phyloP scores from a whole-genome alignment of 2,888 invertebrate species.

The Cantharis nigra region DNA sequence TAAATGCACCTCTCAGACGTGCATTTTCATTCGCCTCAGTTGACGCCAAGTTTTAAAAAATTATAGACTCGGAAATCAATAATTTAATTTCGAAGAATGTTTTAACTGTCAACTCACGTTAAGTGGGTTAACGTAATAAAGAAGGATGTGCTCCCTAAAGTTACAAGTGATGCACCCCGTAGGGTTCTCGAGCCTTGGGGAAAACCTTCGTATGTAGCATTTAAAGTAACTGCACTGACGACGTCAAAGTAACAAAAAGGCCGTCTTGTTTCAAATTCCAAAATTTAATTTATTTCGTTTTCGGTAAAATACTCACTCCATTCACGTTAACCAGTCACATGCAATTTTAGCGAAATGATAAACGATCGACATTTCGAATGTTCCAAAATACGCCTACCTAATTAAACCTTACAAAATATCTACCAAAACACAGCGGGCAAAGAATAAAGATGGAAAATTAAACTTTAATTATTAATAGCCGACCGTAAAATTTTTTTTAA shows the following conservation, averaged over 20 bases:
- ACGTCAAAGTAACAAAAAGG: background rate
- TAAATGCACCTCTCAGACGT: background rate
- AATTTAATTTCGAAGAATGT: conserved; percentile 5
- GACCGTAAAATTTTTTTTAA: background rate
- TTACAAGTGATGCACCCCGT: background rate
- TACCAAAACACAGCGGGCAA: conserved; percentile 6
- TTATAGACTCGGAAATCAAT: background rate
- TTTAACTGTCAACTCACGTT: conserved; percentile 14
- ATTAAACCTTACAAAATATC: conserved; percentile 9
- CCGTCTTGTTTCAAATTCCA: background rate
- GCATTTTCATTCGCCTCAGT: background rate
- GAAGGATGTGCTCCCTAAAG: background rate
- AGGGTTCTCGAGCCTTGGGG: background rate
- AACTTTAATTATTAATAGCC: conserved; percentile 2
- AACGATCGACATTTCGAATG: conserved; percentile 1
- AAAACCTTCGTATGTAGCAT: conserved; percentile 1
- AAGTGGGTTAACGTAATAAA: conserved; percentile 4
- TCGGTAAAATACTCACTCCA: background rate
- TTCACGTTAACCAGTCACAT: background rate
- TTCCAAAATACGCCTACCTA: conserved; percentile 9
- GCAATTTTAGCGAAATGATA: conserved; percentile 2
- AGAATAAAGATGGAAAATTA: conserved; percentile 3
- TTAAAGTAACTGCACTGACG: background rate
- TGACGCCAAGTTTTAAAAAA: background rate
- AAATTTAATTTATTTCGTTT: background rate